phyloP scores from a whole-genome alignment of 2,888 invertebrate species.

The Ischnura elegans region DNA sequence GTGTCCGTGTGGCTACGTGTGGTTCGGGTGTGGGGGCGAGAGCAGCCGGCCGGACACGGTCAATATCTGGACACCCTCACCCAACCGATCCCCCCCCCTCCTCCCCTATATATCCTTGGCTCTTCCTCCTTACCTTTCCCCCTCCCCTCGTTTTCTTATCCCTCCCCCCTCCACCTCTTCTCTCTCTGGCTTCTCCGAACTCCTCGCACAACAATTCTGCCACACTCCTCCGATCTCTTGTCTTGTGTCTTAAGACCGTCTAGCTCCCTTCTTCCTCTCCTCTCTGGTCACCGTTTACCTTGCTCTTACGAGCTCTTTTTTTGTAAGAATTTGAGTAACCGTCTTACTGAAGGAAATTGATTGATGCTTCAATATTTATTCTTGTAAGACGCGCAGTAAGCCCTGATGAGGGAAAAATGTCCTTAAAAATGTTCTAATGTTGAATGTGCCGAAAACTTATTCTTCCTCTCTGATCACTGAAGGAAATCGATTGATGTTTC shows the following conservation, averaged over 20 bases:
- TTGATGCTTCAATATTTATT: too few species aligned
- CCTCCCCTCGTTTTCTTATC: background rate
- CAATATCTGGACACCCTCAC: conserved; percentile 64
- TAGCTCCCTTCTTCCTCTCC: background rate
- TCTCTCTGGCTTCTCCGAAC: background rate
- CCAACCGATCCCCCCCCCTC: background rate
- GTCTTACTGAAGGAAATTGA: too few species aligned
- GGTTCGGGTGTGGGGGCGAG: background rate
- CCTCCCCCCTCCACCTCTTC: background rate
- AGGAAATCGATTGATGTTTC: too few species aligned
- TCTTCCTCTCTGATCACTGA: too few species aligned
- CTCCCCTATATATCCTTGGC: background rate
- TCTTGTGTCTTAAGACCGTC: conserved; percentile 21
- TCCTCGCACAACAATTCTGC: too few species aligned
- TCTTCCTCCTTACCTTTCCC: background rate
- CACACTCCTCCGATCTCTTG: background rate
- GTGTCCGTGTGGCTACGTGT: conserved; percentile 20
- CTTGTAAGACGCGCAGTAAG: too few species aligned
- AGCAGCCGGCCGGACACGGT: conserved; percentile 58
- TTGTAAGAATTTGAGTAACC: too few species aligned
- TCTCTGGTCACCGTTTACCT: too few species aligned
- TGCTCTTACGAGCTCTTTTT: too few species aligned
- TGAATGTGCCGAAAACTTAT: too few species aligned
- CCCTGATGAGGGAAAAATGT: too few species aligned
- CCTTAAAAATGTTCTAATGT: too few species aligned